Conservation (phyloP, 2,113 vertebrate genomes). For the Elaphurus davidianus region DNA sequence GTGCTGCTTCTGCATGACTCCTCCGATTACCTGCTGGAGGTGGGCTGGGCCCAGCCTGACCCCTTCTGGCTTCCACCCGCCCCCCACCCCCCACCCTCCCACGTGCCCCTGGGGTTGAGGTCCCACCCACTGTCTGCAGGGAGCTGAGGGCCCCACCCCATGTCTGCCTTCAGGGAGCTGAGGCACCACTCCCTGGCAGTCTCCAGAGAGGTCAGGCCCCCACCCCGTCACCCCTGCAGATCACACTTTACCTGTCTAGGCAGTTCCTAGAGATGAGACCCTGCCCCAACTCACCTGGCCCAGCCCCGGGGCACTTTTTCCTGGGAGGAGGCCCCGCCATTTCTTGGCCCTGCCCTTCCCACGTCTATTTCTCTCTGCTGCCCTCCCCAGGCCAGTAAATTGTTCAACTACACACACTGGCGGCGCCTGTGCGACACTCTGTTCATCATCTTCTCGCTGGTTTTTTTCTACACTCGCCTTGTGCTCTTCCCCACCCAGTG, state of each 20-base stretch:
- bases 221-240: background rate
- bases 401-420: constrained; percentile 86
- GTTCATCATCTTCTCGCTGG: constrained; percentile 85
- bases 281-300: background rate
- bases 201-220: background rate
- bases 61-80: fast-evolving
- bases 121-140: background rate
- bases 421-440: constrained; percentile 80
- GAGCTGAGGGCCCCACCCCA: background rate
- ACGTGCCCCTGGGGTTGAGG: background rate
- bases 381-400: constrained; percentile 77
- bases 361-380: background rate
- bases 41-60: constrained; percentile 57
- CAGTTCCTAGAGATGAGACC: background rate
- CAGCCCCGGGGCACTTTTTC: background rate
- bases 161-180: background rate
- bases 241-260: background rate
- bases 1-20: constrained; percentile 93
- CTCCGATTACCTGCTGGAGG: constrained; percentile 91
- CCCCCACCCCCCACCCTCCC: fast-evolving
- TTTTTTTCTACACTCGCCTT: constrained; percentile 88
- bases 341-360: background rate
- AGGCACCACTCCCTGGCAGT: background rate
- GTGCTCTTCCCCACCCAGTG: constrained; percentile 86
- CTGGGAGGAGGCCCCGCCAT: background rate